These are phyloP conservation scores for Hypanus sabinus DNA, from an alignment of 2,113 vertebrate genomes.

Conservation along the genomic window DNA sequence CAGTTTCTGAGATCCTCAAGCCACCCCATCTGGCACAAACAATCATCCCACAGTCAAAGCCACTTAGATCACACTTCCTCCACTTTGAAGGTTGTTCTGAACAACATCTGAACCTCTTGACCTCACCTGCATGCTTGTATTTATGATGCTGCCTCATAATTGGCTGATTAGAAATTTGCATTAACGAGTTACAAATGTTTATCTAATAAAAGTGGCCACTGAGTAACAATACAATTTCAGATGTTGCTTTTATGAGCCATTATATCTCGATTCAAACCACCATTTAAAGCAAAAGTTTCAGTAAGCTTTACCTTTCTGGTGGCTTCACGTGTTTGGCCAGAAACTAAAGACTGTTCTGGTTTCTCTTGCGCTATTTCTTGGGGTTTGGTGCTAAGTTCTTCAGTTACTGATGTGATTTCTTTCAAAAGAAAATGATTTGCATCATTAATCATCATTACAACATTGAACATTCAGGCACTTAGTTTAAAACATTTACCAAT, in stretches of 20 bases:
- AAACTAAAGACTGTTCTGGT: conserved; percentile 47
- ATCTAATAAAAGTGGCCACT: too few species aligned
- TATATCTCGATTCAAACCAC: background rate
- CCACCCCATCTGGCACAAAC: too few species aligned
- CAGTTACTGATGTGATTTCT: conserved; percentile 93
- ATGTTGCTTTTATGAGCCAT: background rate
- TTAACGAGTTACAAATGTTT: too few species aligned
- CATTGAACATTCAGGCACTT: background rate
- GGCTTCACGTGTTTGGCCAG: conserved; percentile 38
- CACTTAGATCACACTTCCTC: too few species aligned
- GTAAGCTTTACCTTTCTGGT: conserved; percentile 51
- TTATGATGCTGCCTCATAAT: too few species aligned
- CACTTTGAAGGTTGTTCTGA: too few species aligned
- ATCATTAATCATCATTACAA: background rate
- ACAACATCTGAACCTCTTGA: too few species aligned
- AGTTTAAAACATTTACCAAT: background rate
- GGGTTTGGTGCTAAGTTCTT: conserved; percentile 82
- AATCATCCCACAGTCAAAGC: too few species aligned
- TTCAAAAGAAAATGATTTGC: conserved; percentile 39
- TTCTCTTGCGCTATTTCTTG: conserved; percentile 71
- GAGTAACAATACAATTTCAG: background rate
- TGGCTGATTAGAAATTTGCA: too few species aligned
- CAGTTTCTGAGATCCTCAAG: too few species aligned
- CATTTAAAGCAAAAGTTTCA: background rate
- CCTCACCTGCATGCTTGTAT: too few species aligned